phyloP scores from a whole-genome alignment of 2,113 vertebrate species.

The Piaya cayana region DNA sequence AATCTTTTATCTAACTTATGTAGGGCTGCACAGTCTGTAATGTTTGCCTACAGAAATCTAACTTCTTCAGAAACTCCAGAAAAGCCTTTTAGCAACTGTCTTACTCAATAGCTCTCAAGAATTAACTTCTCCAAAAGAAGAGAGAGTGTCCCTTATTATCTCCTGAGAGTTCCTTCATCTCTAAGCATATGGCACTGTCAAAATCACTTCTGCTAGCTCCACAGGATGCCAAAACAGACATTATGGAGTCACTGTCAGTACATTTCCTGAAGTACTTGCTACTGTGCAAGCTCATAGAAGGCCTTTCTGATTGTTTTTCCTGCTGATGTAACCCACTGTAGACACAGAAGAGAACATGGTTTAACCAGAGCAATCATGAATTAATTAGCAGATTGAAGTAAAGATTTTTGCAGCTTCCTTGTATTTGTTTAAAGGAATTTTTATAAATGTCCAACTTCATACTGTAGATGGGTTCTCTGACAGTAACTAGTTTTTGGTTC shows the following conservation, averaged over 20 bases:
- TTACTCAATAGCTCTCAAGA: not conserved
- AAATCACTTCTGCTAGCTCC: not conserved
- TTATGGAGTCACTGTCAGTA: not conserved
- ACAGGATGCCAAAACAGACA: not conserved
- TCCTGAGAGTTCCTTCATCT: not conserved
- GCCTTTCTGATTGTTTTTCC: not conserved
- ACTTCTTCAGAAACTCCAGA: not conserved
- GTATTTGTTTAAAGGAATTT: not conserved
- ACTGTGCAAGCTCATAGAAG: not conserved
- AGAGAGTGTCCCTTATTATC: not conserved
- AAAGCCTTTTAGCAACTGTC: not conserved
- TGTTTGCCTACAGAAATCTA: not conserved
- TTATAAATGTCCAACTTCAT: not conserved
- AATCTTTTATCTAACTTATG: not conserved
- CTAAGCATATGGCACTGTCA: not conserved
- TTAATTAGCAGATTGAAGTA: not conserved
- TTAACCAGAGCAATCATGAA: accelerated
- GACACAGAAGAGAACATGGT: not conserved
- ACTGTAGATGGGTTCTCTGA: not conserved
- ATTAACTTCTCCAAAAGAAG: not conserved
- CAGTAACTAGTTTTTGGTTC: not conserved
- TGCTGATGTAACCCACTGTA: not conserved
- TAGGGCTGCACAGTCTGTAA: not conserved
- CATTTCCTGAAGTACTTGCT: not conserved
- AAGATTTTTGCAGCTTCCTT: not conserved